Percentiles rank a stretch among this genome's conserved stretches.
Conservation (phyloP, 2,797 vertebrate species). For the Myotis vivesi region DNA sequence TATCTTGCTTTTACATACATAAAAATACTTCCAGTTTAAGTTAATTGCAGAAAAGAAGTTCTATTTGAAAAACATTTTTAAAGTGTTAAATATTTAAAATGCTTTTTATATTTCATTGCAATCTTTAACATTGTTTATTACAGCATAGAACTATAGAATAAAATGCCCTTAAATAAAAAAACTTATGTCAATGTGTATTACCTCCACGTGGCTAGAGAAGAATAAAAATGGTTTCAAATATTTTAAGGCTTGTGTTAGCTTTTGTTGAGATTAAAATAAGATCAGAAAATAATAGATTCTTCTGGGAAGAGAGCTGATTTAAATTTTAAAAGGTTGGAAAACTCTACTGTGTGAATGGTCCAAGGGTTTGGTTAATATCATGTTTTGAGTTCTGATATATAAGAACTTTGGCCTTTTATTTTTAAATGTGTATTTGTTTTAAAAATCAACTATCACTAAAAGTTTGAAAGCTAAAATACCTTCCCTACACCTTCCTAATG, state of each 20-base stretch:
- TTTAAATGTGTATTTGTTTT: not conserved
- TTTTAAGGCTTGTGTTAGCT: not conserved
- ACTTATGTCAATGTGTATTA: not conserved
- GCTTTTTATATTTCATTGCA: not conserved
- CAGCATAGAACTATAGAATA: not conserved
- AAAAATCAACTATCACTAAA: not conserved
- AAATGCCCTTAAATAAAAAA: not conserved
- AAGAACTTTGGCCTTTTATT: not conserved
- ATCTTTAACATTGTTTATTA: constrained; percentile 10
- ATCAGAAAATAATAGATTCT: not conserved
- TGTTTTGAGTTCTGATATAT: not conserved
- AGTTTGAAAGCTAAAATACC: not conserved
- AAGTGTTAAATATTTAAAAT: not conserved
- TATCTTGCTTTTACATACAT: not conserved
- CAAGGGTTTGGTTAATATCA: not conserved
- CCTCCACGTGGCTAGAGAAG: not conserved
- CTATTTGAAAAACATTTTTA: not conserved
- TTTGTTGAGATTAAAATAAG: not conserved
- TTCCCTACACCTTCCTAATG: not conserved
- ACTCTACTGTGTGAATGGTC: not conserved
- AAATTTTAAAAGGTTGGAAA: not conserved
- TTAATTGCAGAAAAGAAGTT: not conserved
- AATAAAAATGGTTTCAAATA: not conserved
- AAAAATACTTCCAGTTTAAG: not conserved
- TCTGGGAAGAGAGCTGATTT: not conserved